Conservation (phyloP, 2,888 invertebrate species). For the Lymantria dispar region DNA sequence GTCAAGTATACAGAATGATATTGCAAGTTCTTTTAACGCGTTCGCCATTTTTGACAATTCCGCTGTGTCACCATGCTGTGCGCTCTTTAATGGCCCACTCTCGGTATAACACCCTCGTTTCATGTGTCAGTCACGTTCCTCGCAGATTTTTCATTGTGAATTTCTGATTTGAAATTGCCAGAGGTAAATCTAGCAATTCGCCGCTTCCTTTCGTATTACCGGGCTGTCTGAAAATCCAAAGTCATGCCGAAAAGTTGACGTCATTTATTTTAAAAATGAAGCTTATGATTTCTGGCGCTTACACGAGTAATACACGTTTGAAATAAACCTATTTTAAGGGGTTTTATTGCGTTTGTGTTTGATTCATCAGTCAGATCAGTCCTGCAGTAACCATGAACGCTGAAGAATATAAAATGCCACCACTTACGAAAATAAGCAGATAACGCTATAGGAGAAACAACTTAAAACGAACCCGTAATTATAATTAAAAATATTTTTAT, state of each 20-base stretch:
- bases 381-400: too few relatives aligned
- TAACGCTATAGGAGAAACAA: too few relatives aligned
- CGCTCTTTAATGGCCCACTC: constrained; percentile 46
- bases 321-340: too few relatives aligned
- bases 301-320: too few relatives aligned
- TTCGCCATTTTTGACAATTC: constrained; percentile 56
- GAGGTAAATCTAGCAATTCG: constrained; percentile 43
- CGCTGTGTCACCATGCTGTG: constrained; percentile 59
- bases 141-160: constrained; percentile 59
- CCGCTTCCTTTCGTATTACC: not conserved
- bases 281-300: too few relatives aligned
- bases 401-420: too few relatives aligned
- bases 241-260: not conserved
- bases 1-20: constrained; percentile 43
- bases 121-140: constrained; percentile 56
- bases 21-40: constrained; percentile 50
- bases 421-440: too few relatives aligned
- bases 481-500: too few relatives aligned
- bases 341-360: too few relatives aligned
- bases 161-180: constrained; percentile 54
- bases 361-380: too few relatives aligned
- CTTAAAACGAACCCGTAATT: too few relatives aligned
- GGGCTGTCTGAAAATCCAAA: not conserved
- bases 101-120: constrained; percentile 39
- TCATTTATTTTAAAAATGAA: not conserved